Base-by-base conservation (phyloP, 2,113 vertebrate species). In the Pelmatolapia mariae region DNA sequence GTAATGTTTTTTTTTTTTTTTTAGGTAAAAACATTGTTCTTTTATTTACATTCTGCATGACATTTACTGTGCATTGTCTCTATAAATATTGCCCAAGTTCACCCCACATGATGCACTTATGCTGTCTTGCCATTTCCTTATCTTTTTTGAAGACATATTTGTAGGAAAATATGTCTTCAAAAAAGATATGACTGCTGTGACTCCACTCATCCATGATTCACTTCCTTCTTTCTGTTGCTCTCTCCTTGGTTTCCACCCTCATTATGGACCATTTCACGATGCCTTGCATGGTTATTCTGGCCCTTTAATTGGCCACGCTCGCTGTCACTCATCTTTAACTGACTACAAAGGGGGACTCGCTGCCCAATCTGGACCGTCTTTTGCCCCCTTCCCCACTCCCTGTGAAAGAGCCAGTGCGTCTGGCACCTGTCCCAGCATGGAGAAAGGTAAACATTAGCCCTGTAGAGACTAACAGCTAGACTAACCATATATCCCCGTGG, bases 361-460 rank as follows among this genome's bases (percentile, higher is more conserved):
- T 97, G 94, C 97, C 97, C 93, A 97, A 97, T 18, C 95, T 98
- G 96, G 97, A 97, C 40, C 92, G 93, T 93, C 92, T 97, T 95
- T 96, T 97, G 93, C 92, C 95, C 95, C 96, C 94, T 18, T 89
- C 94, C 61, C 96, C 94, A 15, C 93, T 94, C 93, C 95, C 95
- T 89, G 90, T 91, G 84, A 96, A 95, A 89, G 97, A 98, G 95
- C 96, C 97, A 90, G 94, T 96, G 83, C 95, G 88, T 57, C 95
- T 97, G 95, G 96, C 96, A 79, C 96, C 97, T 84, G 93, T 95
- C 31, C 98, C 98, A 26, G 98, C 97, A 68, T 99, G 98, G 98
- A 99, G 98, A 97, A 98, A 99, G 98, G 98, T 99, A 99, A 99
- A 93, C 38, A 18, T 33, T 3, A 61, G 24, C 59, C 82, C 38